Conservation (phyloP, 2,113 vertebrate genomes). For the Trematomus loennbergii region DNA sequence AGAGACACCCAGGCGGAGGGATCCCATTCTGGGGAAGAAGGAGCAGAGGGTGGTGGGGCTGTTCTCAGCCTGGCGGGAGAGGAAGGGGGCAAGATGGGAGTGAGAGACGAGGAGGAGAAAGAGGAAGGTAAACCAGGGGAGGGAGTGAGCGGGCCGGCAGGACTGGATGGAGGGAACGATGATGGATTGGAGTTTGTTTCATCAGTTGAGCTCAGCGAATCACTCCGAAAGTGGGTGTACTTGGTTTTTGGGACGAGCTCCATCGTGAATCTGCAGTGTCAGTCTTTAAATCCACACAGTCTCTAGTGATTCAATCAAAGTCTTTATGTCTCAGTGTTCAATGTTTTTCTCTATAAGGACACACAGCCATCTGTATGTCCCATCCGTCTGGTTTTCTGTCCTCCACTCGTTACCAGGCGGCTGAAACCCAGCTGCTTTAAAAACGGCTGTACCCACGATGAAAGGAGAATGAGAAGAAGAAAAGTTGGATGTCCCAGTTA, state of each 20-base stretch:
- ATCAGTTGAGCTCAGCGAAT: conserved; percentile 91
- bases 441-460: conserved; percentile 58
- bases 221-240: conserved; percentile 95
- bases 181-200: conserved; percentile 78
- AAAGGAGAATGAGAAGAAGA: conserved; percentile 42
- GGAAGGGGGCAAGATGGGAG: conserved; percentile 84
- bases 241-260: conserved; percentile 94
- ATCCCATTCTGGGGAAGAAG: conserved; percentile 95
- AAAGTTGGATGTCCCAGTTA: conserved; percentile 48
- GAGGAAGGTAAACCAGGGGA: conserved; percentile 82
- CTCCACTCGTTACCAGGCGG: conserved; percentile 56
- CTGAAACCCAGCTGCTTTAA: conserved; percentile 52
- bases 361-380: conserved; percentile 67
- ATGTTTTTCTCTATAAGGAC: conserved; percentile 69
- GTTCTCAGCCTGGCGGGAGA: conserved; percentile 82
- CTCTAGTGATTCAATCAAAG: conserved; percentile 58
- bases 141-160: conserved; percentile 80
- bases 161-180: conserved; percentile 83
- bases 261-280: conserved; percentile 82
- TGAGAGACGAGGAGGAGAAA: conserved; percentile 89
- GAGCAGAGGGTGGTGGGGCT: conserved; percentile 97
- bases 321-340: conserved; percentile 70
- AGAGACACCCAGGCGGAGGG: conserved; percentile 91
- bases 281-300: conserved; percentile 68
- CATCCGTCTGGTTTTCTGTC: conserved; percentile 60